Conservation (phyloP, 2,113 vertebrate species). For the Murina feae region DNA sequence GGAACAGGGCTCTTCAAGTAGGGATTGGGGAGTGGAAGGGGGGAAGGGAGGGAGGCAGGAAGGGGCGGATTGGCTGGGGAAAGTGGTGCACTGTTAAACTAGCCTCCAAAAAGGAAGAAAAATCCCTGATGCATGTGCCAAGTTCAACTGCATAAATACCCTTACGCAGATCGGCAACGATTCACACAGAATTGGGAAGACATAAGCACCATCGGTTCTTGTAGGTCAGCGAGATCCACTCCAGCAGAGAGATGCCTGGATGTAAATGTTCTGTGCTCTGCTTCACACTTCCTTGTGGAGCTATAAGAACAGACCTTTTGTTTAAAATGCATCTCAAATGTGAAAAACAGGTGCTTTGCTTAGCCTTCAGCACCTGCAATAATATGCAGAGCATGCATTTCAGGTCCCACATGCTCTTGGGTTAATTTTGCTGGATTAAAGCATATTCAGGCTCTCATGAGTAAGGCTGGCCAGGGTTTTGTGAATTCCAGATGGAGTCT, state of each 20-base stretch:
- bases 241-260: neutral
- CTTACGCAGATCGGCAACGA: neutral
- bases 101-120: neutral
- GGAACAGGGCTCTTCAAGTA: conserved; percentile 25
- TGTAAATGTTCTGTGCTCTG: neutral
- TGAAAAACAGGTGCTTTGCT: neutral
- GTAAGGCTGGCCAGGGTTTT: neutral
- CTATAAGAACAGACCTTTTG: neutral
- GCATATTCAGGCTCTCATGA: neutral
- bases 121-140: neutral
- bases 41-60: neutral
- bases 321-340: conserved; percentile 3
- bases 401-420: neutral
- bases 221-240: neutral
- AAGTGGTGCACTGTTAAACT: fast-evolving
- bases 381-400: neutral
- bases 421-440: neutral
- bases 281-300: neutral
- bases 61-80: neutral
- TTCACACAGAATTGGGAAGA: neutral
- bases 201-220: neutral
- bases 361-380: neutral
- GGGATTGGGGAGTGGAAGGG: neutral
- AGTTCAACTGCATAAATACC: neutral
- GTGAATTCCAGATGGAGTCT: neutral